Evolutionary conservation across 2,888 invertebrate species (phyloP).

Genomic region (Drosophila lutescens): DNA sequence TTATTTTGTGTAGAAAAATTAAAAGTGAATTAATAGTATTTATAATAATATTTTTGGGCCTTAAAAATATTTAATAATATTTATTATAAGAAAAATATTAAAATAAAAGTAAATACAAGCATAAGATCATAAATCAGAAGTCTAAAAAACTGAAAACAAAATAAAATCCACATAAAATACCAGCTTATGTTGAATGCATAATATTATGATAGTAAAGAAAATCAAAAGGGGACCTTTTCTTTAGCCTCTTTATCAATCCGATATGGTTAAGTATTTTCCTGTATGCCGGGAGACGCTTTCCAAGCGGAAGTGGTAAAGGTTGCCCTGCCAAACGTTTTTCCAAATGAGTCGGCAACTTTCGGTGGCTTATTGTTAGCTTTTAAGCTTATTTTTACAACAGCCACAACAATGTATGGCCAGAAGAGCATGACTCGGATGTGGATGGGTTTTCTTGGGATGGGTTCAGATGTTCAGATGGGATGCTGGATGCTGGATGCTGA

Average conservation of each 20-base stretch:
- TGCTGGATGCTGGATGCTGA: slow-evolving; percentile 1
- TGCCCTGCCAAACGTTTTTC: slow-evolving; percentile 63
- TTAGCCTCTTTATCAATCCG: neutral
- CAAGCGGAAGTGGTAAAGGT: slow-evolving; percentile 70
- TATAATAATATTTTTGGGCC: no score
- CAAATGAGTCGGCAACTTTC: slow-evolving; percentile 78
- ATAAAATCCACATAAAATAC: no score
- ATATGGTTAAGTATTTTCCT: slow-evolving; percentile 12
- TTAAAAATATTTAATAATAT: no score
- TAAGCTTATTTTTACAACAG: slow-evolving; percentile 79
- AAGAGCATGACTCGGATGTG: slow-evolving; percentile 65
- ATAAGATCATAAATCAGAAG: no score
- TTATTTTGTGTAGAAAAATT: no score
- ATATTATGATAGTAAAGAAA: neutral
- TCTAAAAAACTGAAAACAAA: no score
- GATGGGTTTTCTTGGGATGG: slow-evolving; percentile 28
- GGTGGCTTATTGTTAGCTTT: slow-evolving; percentile 76
- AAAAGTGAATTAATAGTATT: no score
- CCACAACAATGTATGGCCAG: slow-evolving; percentile 67
- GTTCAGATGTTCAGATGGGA: slow-evolving; percentile 14
- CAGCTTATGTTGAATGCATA: no score
- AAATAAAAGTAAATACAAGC: neutral
- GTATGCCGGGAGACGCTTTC: slow-evolving; percentile 43
- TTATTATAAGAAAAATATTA: neutral
- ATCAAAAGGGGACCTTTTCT: neutral